Percentiles rank a stretch among this genome's conserved stretches.
Evolutionary conservation across 2,888 invertebrate genomes (phyloP).

Genomic region (Pammene fasciana): DNA sequence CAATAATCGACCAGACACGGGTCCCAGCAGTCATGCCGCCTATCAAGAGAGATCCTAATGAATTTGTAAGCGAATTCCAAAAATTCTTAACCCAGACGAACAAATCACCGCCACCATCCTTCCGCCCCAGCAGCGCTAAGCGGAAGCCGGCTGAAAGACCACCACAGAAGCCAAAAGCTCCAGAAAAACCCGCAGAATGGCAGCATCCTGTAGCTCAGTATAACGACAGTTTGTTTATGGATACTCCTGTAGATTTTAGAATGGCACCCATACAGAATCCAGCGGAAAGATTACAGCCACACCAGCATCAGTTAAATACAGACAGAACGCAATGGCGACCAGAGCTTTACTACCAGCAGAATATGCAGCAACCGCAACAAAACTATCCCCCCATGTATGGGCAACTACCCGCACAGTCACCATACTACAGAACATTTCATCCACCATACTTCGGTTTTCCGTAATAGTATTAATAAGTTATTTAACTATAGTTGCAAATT

Average conservation of each 20-base stretch:
- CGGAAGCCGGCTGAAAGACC: constrained; percentile 35
- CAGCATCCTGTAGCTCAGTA: constrained; percentile 70
- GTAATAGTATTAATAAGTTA: constrained; percentile 55
- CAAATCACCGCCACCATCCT: constrained; percentile 22
- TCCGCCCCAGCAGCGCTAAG: constrained; percentile 41
- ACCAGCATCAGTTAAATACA: constrained; percentile 37
- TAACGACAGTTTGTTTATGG: constrained; percentile 71
- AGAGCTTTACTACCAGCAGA: constrained; percentile 53
- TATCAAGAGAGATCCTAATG: constrained; percentile 71
- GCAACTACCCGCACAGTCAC: constrained; percentile 62
- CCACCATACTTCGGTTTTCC: constrained; percentile 42
- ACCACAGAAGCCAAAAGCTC: constrained; percentile 14
- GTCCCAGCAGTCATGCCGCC: constrained; percentile 63
- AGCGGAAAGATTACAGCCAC: constrained; percentile 40
- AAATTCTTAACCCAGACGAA: constrained; percentile 64
- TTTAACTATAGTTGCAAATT: constrained; percentile 43
- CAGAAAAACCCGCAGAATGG: constrained; percentile 49
- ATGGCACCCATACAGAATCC: constrained; percentile 44
- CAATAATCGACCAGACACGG: constrained; percentile 52
- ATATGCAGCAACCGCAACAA: constrained; percentile 46
- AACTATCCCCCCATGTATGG: constrained; percentile 56
- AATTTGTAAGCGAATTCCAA: constrained; percentile 72
- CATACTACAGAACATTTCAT: constrained; percentile 63
- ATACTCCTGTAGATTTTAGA: constrained; percentile 64
- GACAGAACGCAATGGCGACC: constrained; percentile 58